Evolutionary conservation across 2,113 vertebrate genomes (phyloP).

Genomic region (Coptodon bakossiorum): DNA sequence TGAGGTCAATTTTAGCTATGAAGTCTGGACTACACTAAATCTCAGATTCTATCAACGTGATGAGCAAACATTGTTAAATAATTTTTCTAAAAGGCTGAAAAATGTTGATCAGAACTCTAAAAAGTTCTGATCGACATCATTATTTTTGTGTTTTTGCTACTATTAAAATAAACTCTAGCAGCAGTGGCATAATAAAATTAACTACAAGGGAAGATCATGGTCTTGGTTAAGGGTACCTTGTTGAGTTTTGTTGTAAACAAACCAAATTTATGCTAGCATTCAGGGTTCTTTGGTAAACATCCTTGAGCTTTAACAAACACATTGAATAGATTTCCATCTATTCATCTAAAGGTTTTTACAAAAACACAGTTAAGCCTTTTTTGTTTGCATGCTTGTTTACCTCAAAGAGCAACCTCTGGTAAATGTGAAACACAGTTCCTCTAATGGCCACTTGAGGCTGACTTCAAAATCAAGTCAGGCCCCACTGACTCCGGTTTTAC

Average conservation of each 20-base stretch:
- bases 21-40: neutral
- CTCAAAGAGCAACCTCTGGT: neutral
- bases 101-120: neutral
- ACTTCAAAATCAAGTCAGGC: neutral
- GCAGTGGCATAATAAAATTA: neutral
- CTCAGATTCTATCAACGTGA: neutral
- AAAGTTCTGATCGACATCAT: neutral
- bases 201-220: neutral
- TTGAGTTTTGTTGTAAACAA: neutral
- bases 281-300: neutral
- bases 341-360: neutral
- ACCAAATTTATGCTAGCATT: neutral
- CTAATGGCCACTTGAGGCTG: neutral
- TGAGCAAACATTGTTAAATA: neutral
- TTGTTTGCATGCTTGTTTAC: neutral
- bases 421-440: neutral
- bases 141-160: neutral
- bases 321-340: neutral
- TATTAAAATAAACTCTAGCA: neutral
- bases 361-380: neutral
- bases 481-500: neutral
- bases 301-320: neutral
- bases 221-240: neutral
- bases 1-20: neutral
- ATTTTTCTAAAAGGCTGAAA: neutral